A percentile compares a stretch with the other conserved stretches of the same genome.
These are phyloP conservation scores for Natrix natrix DNA, from an alignment of 2,797 vertebrate genomes.

Conservation along the genomic window DNA sequence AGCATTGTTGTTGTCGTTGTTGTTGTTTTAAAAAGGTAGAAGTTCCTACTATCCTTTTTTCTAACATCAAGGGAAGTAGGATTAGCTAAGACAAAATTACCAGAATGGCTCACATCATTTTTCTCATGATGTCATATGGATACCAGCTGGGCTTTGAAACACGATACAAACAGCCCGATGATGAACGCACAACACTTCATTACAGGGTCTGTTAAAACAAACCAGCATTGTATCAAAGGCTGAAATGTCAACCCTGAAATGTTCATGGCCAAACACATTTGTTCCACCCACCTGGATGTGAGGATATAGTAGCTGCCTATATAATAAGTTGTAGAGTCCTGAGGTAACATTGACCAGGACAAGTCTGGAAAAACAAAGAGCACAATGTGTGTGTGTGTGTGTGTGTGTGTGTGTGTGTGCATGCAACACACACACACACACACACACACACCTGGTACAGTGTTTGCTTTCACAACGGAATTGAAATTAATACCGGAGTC, in stretches of 20 bases:
- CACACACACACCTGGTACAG: not conserved
- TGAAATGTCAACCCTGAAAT: not conserved
- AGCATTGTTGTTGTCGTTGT: not conserved
- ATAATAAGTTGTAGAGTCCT: fast-evolving
- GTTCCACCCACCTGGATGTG: not conserved
- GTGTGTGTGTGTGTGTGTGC: too few species aligned
- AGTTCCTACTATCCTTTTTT: constrained; percentile 31
- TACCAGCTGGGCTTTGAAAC: constrained; percentile 17
- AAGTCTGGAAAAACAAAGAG: not conserved
- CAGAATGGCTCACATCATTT: not conserved
- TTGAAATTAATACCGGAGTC: constrained; percentile 50
- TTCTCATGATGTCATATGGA: not conserved
- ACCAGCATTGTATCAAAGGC: not conserved
- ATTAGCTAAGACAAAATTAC: constrained; percentile 8
- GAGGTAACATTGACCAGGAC: not conserved
- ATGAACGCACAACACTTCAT: not conserved
- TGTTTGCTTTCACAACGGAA: constrained; percentile 15
- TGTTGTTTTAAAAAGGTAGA: constrained; percentile 14
- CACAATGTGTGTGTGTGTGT: not conserved
- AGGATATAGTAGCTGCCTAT: not conserved
- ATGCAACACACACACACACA: not conserved
- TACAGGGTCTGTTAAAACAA: constrained; percentile 29
- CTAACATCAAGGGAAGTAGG: not conserved
- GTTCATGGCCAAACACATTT: not conserved
- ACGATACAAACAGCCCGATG: not conserved